Evolutionary conservation across 1,140 invertebrate species (phyloP), one percentile per base, ranked within the genome.

Genomic region (Helicorthomorpha holstii): DNA sequence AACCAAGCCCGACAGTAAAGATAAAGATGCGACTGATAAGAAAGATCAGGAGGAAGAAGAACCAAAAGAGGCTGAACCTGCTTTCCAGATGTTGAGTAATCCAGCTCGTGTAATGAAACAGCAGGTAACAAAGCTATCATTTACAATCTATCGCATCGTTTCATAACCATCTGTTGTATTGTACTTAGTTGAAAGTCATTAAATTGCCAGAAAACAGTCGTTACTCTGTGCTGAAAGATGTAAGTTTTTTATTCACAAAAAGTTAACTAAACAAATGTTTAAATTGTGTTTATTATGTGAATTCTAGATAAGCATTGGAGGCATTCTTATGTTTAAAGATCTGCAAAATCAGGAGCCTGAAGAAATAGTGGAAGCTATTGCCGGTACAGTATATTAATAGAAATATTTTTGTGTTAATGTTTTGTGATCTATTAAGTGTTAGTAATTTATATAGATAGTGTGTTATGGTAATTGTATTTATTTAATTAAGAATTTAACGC

Each of bases 71-170:
- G 71, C 75, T 47, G 79, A 82, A 56, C 82, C 93, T 0, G 80
- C 69, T 52, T 95, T 88, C 70, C 91, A 98, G 69, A 83, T 94
- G 52, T 68, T 98, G 2, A 77, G 78, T 49, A 99, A 99, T 73
- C 95, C 95, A 0, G 89, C 91, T 1, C 77, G 95, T 47, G 80
- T 92, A 2, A 80, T 98, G 72, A 82, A 88, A 50, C 87, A 91
- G 62, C 95, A 97, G 66, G 68, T 34, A n/a, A 54, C 12, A 24
- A 14, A 21, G 7, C n/a, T n/a, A n/a, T n/a, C n/a, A n/a, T n/a
- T n/a, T n/a, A n/a, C n/a, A n/a, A n/a, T n/a, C n/a, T n/a, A n/a
- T n/a, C n/a, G n/a, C n/a, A n/a, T n/a, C n/a, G n/a, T n/a, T n/a
- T n/a, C n/a, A n/a, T n/a, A n/a, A n/a, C n/a, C 27, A 57, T 55